A percentile compares a stretch with the other conserved stretches of the same genome.
phyloP scores from a whole-genome alignment of 2,888 invertebrate species.

The Sphaerophoria rueppellii region DNA sequence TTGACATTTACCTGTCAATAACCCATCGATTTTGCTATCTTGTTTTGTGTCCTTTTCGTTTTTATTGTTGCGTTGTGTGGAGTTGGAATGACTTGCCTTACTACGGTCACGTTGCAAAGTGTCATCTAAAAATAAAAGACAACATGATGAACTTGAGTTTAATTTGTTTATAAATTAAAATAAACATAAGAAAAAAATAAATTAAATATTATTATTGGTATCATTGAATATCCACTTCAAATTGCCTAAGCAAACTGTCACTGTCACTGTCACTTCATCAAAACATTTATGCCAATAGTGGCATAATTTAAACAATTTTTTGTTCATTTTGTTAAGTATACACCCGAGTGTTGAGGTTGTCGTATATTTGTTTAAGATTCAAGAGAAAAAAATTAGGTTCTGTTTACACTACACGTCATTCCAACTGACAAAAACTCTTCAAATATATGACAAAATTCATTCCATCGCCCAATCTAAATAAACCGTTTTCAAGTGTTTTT shows the following conservation, averaged over 20 bases:
- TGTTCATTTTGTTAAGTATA: conserved; percentile 47
- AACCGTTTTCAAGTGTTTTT: conserved; percentile 8
- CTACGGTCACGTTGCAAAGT: conserved; percentile 71
- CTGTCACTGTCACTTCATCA: background rate
- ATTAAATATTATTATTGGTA: background rate
- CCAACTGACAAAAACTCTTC: conserved; percentile 28
- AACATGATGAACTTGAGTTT: background rate
- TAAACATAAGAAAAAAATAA: background rate
- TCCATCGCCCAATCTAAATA: conserved; percentile 9
- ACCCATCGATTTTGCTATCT: conserved; percentile 61
- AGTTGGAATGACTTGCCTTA: conserved; percentile 62
- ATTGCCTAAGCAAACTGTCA: background rate
- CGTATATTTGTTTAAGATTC: conserved; percentile 1
- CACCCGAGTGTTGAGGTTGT: conserved; percentile 41
- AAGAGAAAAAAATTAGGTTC: background rate
- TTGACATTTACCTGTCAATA: conserved; percentile 66
- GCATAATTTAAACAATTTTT: background rate
- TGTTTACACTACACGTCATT: conserved; percentile 5
- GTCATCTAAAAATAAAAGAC: conserved; percentile 54
- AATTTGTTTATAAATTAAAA: background rate
- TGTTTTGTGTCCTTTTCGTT: conserved; percentile 54
- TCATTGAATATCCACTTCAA: conserved; percentile 1
- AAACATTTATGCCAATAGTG: conserved; percentile 16
- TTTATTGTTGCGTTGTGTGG: conserved; percentile 33
- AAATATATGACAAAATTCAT: conserved; percentile 2